Conservation (phyloP, 2,888 invertebrate genomes). For the Imbricaverruca yamaguchii region DNA sequence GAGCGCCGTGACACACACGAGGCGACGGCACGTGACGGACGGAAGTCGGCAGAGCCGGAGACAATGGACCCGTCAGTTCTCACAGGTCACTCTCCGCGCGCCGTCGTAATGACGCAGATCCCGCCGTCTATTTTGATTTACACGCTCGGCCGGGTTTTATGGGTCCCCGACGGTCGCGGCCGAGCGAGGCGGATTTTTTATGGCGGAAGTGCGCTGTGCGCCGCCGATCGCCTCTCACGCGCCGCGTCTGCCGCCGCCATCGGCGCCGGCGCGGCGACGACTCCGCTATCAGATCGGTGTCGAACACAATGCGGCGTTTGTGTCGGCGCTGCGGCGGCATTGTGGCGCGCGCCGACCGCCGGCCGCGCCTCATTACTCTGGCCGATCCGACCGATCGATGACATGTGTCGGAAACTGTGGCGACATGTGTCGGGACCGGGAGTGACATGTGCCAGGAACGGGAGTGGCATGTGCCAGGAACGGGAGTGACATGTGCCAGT, state of each 20-base stretch:
- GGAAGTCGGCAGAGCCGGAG: background rate
- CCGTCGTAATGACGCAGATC: background rate
- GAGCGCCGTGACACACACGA: no score
- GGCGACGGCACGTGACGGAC: background rate
- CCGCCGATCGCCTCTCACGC: background rate
- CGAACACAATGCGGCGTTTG: background rate
- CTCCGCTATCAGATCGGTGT: slow-evolving; percentile 4
- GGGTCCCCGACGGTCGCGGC: background rate
- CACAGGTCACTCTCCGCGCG: background rate
- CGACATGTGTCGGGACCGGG: no score
- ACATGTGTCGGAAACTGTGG: background rate
- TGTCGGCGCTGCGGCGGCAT: background rate
- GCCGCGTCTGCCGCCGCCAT: background rate
- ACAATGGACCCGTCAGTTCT: slow-evolving; percentile 1
- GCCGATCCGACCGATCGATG: background rate
- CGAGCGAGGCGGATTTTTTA: background rate
- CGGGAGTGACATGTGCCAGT: no score
- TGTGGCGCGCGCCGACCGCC: background rate
- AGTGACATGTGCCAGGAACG: no score
- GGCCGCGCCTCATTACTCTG: background rate
- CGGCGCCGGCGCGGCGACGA: background rate
- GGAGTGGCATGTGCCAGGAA: no score
- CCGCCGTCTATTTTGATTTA: slow-evolving; percentile 9
- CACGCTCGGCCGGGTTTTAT: slow-evolving; percentile 5
- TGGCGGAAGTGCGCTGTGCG: background rate